A percentile compares a stretch with the other conserved stretches of the same genome.
These are phyloP conservation scores for Sminthurinus aureus DNA, from an alignment of 2,888 invertebrate species.

Conservation along the genomic window DNA sequence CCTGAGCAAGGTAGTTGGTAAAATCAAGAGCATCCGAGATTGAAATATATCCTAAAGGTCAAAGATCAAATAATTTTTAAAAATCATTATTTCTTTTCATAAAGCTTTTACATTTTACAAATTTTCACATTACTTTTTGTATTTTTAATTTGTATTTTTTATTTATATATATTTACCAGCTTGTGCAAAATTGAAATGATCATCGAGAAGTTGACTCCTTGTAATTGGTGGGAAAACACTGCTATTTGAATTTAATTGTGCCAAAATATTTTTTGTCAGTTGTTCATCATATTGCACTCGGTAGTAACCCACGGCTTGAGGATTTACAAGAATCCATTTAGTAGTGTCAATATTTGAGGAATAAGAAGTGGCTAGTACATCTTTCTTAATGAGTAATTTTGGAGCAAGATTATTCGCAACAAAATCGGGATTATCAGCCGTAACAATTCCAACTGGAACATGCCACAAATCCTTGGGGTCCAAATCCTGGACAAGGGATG, in stretches of 20 bases:
- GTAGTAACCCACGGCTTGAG: slow-evolving; percentile 45
- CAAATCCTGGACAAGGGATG: not conserved
- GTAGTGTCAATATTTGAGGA: slow-evolving; percentile 3
- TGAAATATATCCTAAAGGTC: not conserved
- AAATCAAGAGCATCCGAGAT: not conserved
- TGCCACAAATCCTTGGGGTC: slow-evolving; percentile 22
- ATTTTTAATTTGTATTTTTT: too few relatives aligned
- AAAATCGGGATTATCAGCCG: not conserved
- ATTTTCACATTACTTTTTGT: too few relatives aligned
- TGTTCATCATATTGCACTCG: slow-evolving; percentile 47
- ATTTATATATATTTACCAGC: not conserved
- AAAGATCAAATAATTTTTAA: too few relatives aligned
- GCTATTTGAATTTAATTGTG: slow-evolving; percentile 27
- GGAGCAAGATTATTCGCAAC: not conserved
- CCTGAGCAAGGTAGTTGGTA: slow-evolving; percentile 6
- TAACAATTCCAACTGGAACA: slow-evolving; percentile 22
- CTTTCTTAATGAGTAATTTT: slow-evolving; percentile 32
- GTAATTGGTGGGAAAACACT: slow-evolving; percentile 35
- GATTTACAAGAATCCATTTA: slow-evolving; percentile 37
- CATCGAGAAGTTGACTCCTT: slow-evolving; percentile 52
- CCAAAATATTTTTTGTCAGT: slow-evolving; percentile 32
- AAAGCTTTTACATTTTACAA: too few relatives aligned
- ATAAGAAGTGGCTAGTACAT: slow-evolving; percentile 10
- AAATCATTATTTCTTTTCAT: too few relatives aligned
- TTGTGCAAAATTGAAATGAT: slow-evolving; percentile 48